A percentile compares a stretch with the other conserved stretches of the same genome.
These are phyloP conservation scores for Oscarella lobularis DNA, from an alignment of 37 sponge, comb jelly and placozoan genomes.

Conservation along the genomic window DNA sequence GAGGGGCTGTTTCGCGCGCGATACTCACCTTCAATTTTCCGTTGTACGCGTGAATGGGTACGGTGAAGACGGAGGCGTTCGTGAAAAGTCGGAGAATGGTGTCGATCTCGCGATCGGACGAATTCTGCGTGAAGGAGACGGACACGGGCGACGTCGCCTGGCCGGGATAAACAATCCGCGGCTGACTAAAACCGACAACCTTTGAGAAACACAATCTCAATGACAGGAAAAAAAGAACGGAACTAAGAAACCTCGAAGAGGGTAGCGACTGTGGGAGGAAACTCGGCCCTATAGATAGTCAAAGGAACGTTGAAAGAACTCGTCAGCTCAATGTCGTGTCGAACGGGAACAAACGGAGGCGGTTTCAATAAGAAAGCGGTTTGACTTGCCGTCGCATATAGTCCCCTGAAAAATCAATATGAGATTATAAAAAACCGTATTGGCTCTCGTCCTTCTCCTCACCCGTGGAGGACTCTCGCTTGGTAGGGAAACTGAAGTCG, in stretches of 20 bases:
- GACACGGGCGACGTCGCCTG: conserved; percentile 14
- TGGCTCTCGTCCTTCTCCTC: not conserved
- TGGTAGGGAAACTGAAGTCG: conserved; percentile 44
- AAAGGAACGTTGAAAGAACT: conserved; percentile 41
- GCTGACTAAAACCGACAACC: conserved; percentile 4
- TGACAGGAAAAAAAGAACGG: not conserved
- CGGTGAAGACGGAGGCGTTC: conserved; percentile 61
- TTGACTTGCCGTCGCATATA: not conserved
- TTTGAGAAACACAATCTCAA: not conserved
- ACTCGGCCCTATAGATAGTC: conserved; percentile 34
- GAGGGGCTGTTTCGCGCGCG: not conserved
- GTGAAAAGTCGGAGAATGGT: conserved; percentile 57
- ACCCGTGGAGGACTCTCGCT: conserved; percentile 40
- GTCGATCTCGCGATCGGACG: conserved; percentile 54
- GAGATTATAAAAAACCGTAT: not conserved
- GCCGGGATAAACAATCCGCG: conserved; percentile 4
- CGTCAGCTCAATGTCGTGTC: conserved; percentile 30
- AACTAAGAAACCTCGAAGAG: not conserved
- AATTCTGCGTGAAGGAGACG: conserved; percentile 37
- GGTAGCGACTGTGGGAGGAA: conserved; percentile 14
- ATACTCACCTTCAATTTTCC: conserved; percentile 42
- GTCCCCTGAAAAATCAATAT: not conserved
- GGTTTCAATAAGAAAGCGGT: not conserved
- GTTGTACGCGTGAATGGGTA: conserved; percentile 72
- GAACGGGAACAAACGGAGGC: conserved; percentile 54